phyloP scores from a whole-genome alignment of 30 jellyfish, hydroid and myxozoan genomes.

The Aurelia aurita complex sp. Pacific region DNA sequence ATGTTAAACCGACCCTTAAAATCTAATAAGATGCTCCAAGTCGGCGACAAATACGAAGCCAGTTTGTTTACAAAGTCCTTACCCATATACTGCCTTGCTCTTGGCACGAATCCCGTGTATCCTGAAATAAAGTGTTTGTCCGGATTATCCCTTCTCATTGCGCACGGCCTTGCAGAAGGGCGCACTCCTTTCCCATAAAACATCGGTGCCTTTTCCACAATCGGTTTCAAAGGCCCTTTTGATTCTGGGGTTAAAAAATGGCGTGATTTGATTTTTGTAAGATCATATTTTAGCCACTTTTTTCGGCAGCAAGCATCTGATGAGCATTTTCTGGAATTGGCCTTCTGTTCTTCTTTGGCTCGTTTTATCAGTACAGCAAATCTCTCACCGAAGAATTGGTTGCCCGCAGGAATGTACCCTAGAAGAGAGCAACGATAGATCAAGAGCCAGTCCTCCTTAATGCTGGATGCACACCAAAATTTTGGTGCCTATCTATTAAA shows the following conservation, averaged over 20 bases:
- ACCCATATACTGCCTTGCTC: slow-evolving; percentile 90
- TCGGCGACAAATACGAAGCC: too few relatives aligned
- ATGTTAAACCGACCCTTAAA: too few relatives aligned
- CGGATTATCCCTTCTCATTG: slow-evolving; percentile 73
- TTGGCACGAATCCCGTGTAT: slow-evolving; percentile 92
- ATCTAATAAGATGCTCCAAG: too few relatives aligned
- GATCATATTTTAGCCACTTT: slow-evolving; percentile 7
- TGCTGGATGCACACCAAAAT: too few relatives aligned
- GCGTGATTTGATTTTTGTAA: slow-evolving; percentile 21
- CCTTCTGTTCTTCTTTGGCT: slow-evolving; percentile 66
- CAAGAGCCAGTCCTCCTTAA: not conserved
- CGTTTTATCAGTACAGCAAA: slow-evolving; percentile 58
- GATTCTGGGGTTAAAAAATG: not conserved
- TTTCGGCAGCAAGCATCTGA: not conserved
- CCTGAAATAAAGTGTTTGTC: slow-evolving; percentile 87
- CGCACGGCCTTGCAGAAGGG: slow-evolving; percentile 83
- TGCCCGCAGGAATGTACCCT: slow-evolving; percentile 91
- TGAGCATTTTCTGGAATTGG: slow-evolving; percentile 14
- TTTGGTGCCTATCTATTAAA: too few relatives aligned
- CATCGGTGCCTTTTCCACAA: slow-evolving; percentile 69
- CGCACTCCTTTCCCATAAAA: slow-evolving; percentile 74
- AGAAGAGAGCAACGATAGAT: not conserved
- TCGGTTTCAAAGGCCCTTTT: slow-evolving; percentile 62
- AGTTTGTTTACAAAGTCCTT: not conserved
- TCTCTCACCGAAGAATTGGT: slow-evolving; percentile 92